Evolutionary conservation across 2,113 vertebrate species (phyloP), one percentile per base, ranked within the genome.

Genomic region (Larimichthys crocea): DNA sequence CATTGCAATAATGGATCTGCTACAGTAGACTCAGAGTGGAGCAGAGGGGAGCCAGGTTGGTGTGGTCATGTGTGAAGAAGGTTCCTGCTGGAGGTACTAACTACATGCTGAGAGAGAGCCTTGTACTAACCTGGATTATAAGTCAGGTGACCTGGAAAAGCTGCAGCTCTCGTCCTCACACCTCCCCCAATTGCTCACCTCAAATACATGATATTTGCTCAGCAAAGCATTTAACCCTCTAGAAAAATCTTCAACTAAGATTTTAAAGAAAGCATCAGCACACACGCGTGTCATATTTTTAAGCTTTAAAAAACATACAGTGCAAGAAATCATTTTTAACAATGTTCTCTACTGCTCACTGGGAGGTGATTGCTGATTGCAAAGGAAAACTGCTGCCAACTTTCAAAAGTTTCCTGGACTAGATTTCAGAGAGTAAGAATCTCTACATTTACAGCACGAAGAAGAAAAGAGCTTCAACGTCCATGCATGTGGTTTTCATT

Each of bases 401-500:
- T 20, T 61, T 64, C 14, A 46, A 19, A 52, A 26, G 29, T 82
- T 44, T 53, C 35, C 48, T 29, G 6, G 15, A 14, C 3, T 17
- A n/a, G 12, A 46, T 26, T 40, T 17, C 3, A 9, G 35, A 40
- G 35, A 11, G 62, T 16, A 15, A 67, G 19, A 77, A 59, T 83
- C 11, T 61, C 48, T 22, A 8, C 15, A 57, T 66, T 76, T 70
- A 20, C 17, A 15, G 9, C 3, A 0, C 5, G 0, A 8, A 60
- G 22, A 84, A 61, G 22, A 84, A 65, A 74, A 40, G 10, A 40
- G 31, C 35, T 53, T 68, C 29, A 57, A 17, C 46, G 48, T 78
- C 52, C 60, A 19, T 17, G 75, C 71, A 49, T 81, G 79, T 69
- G 71, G 56, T 74, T 82, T 79, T 85, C 42, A 76, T 83, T 70